Conservation (phyloP, 2,888 invertebrate species). For the Eilema sororculum region DNA sequence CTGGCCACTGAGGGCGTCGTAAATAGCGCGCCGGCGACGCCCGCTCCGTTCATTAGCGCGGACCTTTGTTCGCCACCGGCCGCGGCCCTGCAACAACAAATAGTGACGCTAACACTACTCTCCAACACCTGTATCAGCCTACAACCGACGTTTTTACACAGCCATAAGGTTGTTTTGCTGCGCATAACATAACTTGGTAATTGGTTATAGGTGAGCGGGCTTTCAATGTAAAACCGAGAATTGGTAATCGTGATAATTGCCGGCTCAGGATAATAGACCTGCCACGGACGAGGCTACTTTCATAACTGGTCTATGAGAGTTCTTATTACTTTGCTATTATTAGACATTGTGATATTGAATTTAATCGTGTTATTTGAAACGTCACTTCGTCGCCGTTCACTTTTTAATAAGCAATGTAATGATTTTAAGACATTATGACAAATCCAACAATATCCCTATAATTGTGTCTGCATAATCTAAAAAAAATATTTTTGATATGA, state of each 20-base stretch:
- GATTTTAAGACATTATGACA: no score
- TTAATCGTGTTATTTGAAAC: background rate
- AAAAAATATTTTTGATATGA: no score
- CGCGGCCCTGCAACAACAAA: slow-evolving; percentile 55
- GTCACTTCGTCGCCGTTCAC: no score
- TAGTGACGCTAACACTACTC: slow-evolving; percentile 36
- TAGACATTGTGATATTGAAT: background rate
- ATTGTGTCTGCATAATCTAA: no score
- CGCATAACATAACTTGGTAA: slow-evolving; percentile 19
- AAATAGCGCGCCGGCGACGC: slow-evolving; percentile 49
- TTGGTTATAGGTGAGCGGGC: slow-evolving; percentile 32
- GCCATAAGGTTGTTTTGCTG: background rate
- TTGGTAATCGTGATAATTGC: slow-evolving; percentile 57
- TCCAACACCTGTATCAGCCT: background rate
- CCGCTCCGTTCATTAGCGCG: slow-evolving; percentile 59
- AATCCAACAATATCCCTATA: no score
- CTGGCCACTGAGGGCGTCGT: slow-evolving; percentile 54
- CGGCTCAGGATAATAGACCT: slow-evolving; percentile 40
- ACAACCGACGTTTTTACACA: slow-evolving; percentile 18
- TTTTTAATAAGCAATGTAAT: no score
- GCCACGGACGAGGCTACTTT: slow-evolving; percentile 28
- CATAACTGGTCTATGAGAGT: slow-evolving; percentile 22
- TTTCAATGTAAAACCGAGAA: slow-evolving; percentile 48
- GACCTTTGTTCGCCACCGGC: slow-evolving; percentile 58
- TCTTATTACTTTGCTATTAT: background rate